A percentile compares a stretch with the other conserved stretches of the same genome.
Conservation (phyloP, 2,113 vertebrate genomes). For the Poecilia latipinna region DNA sequence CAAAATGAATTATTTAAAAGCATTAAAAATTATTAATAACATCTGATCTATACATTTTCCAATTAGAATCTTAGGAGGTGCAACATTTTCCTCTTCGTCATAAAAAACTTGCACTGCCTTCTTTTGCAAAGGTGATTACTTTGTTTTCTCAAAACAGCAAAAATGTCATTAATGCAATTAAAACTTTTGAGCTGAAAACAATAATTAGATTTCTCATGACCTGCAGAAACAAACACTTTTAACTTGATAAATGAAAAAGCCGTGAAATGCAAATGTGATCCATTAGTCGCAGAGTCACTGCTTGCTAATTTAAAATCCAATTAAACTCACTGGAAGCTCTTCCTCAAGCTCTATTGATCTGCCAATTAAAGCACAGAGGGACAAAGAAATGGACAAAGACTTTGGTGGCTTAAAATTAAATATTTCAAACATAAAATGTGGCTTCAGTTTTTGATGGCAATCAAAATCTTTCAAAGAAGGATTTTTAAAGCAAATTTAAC, state of each 20-base stretch:
- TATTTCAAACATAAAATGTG: not conserved
- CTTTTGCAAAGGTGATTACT: too few relatives aligned
- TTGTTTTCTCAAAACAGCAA: too few relatives aligned
- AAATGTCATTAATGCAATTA: too few relatives aligned
- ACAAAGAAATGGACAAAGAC: not conserved
- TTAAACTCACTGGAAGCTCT: not conserved
- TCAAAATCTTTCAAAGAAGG: not conserved
- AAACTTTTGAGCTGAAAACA: too few relatives aligned
- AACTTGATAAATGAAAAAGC: not conserved
- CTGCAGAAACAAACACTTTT: not conserved
- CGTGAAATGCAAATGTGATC: not conserved
- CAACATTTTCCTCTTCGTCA: not conserved
- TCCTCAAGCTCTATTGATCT: not conserved
- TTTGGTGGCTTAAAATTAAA: not conserved
- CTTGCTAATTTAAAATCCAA: slow-evolving; percentile 27
- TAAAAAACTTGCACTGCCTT: not conserved
- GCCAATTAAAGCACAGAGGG: not conserved
- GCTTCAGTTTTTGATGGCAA: not conserved
- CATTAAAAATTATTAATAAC: too few relatives aligned
- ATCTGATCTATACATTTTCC: too few relatives aligned
- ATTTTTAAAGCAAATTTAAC: not conserved
- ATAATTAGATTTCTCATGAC: too few relatives aligned
- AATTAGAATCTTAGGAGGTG: not conserved
- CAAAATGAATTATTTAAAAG: too few relatives aligned
- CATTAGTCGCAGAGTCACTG: not conserved